Evolutionary conservation across 2,113 vertebrate species (phyloP), one percentile per base, ranked within the genome.

Genomic region (Astur gentilis): DNA sequence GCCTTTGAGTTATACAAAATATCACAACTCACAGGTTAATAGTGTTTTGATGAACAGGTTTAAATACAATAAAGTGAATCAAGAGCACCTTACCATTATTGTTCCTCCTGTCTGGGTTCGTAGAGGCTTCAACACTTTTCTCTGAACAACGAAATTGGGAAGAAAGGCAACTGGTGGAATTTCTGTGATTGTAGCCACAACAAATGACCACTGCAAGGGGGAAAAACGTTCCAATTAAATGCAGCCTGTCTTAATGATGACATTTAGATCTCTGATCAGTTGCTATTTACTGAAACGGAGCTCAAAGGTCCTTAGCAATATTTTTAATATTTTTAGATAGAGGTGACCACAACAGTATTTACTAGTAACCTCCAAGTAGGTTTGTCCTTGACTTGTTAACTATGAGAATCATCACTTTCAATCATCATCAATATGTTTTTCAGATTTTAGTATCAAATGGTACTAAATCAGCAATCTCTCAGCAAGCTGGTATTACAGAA

Each of bases 41-140:
- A 52, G 6, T 4, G 25, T 19, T 29, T 60, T 40, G 12, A 83
- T 40, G 60, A 82, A 9, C 11, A 11, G 25, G n/a, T 62, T 58
- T 36, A 36, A 87, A 52, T 9, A 31, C 0, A 0, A 34, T 3
- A 52, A 11, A 84, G 38, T 5, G 15, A 52, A 50, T 15, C 36
- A 73, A 32, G 64, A 92, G 57, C 52, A 45, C 16, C 98, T 93
- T 98, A 99, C 99, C 99, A 99, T 99, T 86, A 99, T 99, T 34
- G 99, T 99, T 89, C 99, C 99, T 96, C 99, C 99, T 1, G 99
- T 99, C 97, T 99, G 99, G 22, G 98, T 99, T 91, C 99, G 98
- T 1, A 99, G 97, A 21, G 99, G 99, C 83, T 97, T 98, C 90
- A 99, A 97, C 57, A 99, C 99, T 93, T 98, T 99, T n/a, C 99